Percentiles rank a stretch among this genome's conserved stretches.
These are phyloP conservation scores for Xestobium rufovillosum DNA, from an alignment of 2,888 invertebrate genomes.

Conservation along the genomic window DNA sequence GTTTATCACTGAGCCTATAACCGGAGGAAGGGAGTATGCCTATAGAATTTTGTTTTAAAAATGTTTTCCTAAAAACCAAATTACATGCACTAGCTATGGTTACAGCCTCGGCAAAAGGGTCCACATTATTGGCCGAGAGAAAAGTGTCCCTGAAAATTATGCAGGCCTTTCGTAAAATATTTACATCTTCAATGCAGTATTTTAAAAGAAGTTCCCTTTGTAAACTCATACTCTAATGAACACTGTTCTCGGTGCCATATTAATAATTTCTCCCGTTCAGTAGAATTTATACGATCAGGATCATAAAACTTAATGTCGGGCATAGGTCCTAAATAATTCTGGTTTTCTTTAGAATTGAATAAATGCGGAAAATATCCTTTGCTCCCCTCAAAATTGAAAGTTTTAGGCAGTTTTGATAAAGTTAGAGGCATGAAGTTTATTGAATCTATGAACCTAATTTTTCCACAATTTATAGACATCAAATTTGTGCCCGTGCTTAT, in stretches of 20 bases:
- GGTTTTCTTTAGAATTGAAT: neutral
- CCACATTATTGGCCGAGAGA: neutral
- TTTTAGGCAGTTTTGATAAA: neutral
- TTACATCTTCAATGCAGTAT: neutral
- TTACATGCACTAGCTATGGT: neutral
- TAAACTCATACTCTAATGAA: neutral
- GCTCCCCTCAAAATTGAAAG: neutral
- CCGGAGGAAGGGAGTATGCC: constrained; percentile 16
- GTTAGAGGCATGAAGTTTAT: neutral
- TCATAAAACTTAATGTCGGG: constrained; percentile 1
- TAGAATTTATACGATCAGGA: neutral
- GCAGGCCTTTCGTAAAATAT: neutral
- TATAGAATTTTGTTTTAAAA: neutral
- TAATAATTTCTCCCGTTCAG: neutral
- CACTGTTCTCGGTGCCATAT: neutral
- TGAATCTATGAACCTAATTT: neutral
- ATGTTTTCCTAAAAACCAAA: neutral
- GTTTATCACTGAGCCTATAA: constrained; percentile 26
- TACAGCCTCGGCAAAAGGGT: neutral
- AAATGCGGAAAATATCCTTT: constrained; percentile 1
- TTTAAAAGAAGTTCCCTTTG: neutral
- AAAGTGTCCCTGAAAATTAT: neutral
- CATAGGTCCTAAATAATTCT: neutral
- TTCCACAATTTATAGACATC: neutral
- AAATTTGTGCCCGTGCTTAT: neutral